Percentiles rank a stretch among this genome's conserved stretches.
Conservation (phyloP, 2,113 vertebrate species). For the Centrocercus urophasianus region DNA sequence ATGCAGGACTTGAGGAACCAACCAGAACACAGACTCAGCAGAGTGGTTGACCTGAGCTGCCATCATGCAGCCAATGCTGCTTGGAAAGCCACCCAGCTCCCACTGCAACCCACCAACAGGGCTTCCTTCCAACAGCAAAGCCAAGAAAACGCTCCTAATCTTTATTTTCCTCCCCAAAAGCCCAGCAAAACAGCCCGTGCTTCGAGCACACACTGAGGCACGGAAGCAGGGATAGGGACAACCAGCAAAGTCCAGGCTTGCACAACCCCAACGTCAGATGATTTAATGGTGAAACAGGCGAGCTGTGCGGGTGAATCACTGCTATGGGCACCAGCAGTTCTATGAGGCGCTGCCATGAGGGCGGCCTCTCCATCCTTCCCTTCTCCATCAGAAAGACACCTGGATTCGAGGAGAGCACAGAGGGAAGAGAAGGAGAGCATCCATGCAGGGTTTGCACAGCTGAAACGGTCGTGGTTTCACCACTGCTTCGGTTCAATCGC, state of each 20-base stretch:
- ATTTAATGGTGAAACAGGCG: background rate
- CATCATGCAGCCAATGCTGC: fast-evolving
- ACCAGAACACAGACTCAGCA: background rate
- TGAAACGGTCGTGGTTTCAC: background rate
- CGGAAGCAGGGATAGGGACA: fast-evolving
- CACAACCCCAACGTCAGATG: background rate
- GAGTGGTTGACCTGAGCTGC: fast-evolving
- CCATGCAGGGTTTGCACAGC: background rate
- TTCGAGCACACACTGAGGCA: background rate
- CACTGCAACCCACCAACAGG: background rate
- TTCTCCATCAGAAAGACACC: background rate
- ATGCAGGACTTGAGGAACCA: background rate
- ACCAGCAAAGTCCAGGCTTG: background rate
- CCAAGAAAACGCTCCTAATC: background rate
- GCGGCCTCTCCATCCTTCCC: fast-evolving
- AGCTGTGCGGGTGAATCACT: background rate
- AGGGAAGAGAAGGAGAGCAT: too few species aligned
- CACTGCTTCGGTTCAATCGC: background rate
- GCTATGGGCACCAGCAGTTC: background rate
- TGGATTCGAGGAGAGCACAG: fast-evolving
- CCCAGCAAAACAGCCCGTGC: background rate
- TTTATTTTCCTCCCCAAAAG: background rate
- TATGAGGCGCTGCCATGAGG: background rate
- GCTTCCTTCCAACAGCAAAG: background rate
- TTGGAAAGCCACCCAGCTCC: background rate